phyloP scores from a whole-genome alignment of 2,797 vertebrate species.

The Sciurus vulgaris region DNA sequence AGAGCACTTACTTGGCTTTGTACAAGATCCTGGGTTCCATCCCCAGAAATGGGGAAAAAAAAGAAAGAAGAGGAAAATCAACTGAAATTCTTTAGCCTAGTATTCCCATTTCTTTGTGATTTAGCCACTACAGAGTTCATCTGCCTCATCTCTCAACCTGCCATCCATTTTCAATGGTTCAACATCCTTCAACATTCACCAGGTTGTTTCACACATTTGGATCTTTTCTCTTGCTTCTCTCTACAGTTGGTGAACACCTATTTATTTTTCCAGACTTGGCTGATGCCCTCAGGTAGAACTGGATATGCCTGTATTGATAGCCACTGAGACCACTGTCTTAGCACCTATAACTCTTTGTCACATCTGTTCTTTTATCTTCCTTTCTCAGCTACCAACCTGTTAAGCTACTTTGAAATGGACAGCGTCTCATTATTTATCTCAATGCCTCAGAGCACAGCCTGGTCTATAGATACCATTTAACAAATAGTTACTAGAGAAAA shows the following conservation, averaged over 20 bases:
- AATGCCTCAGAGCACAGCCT: not conserved
- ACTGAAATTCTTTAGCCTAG: not conserved
- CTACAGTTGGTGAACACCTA: not conserved
- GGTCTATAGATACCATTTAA: conserved; percentile 12
- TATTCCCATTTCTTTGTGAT: not conserved
- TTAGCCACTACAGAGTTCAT: not conserved
- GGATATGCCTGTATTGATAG: not conserved
- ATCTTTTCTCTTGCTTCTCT: conserved; percentile 30
- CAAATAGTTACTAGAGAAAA: not conserved
- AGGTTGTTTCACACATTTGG: not conserved
- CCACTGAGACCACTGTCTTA: not conserved
- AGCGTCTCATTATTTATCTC: not conserved
- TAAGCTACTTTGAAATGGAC: not conserved
- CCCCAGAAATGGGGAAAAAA: not conserved
- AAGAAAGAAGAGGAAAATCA: too few relatives aligned
- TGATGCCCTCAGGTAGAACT: conserved; percentile 1
- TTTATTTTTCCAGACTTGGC: conserved; percentile 40
- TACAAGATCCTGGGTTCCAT: not conserved
- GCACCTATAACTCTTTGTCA: not conserved
- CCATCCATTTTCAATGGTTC: not conserved
- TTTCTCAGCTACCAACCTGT: not conserved
- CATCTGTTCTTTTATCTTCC: not conserved
- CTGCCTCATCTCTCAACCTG: not conserved
- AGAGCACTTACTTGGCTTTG: not conserved
- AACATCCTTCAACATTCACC: not conserved